These are phyloP conservation scores for Pandion haliaetus DNA, from an alignment of 2,113 vertebrate genomes.

Conservation along the genomic window DNA sequence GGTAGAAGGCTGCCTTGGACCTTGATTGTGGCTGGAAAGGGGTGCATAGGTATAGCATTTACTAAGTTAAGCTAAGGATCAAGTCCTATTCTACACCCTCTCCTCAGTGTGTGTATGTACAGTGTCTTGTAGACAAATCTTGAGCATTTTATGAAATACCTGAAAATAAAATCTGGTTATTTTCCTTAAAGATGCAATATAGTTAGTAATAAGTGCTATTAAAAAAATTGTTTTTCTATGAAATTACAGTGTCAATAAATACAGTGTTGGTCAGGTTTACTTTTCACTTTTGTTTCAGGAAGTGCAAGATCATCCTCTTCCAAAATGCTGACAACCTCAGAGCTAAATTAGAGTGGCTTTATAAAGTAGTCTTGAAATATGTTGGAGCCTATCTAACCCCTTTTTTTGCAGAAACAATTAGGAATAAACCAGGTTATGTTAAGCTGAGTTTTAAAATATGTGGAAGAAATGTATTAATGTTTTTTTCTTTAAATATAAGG, in stretches of 20 bases:
- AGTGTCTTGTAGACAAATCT: background rate
- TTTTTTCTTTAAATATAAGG: background rate
- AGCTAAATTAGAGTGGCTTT: background rate
- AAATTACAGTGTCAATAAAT: background rate
- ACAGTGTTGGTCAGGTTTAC: background rate
- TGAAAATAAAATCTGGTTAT: background rate
- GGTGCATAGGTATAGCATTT: background rate
- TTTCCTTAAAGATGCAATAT: background rate
- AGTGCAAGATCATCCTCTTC: background rate
- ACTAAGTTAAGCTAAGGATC: background rate
- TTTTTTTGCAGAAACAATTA: background rate
- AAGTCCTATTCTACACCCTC: background rate
- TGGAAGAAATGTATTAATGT: background rate
- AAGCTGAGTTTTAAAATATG: background rate
- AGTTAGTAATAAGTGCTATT: background rate
- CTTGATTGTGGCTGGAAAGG: background rate
- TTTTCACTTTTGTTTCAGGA: background rate
- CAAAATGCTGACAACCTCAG: background rate
- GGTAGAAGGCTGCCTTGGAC: background rate
- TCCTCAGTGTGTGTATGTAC: fast-evolving
- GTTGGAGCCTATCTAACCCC: background rate
- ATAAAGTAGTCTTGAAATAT: background rate
- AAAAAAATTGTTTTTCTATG: background rate
- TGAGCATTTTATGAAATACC: background rate
- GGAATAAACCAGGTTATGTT: background rate